A percentile compares a stretch with the other conserved stretches of the same genome.
Evolutionary conservation across 2,888 invertebrate species (phyloP).

Genomic region (Rhyacophila evoluta): DNA sequence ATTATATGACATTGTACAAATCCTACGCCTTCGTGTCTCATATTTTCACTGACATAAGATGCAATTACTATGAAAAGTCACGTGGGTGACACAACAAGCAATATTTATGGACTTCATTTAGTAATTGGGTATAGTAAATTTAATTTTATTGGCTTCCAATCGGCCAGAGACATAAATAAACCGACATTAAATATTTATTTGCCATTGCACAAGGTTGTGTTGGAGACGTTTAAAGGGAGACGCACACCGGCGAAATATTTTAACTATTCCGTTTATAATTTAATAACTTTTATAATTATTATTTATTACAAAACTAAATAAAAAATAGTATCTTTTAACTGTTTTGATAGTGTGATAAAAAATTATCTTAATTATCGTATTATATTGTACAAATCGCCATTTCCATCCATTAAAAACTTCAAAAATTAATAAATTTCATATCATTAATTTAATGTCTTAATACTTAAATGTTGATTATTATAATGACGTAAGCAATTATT

Average conservation of each 20-base stretch:
- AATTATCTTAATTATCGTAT: too few relatives aligned
- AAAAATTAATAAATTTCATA: too few relatives aligned
- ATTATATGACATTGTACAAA: not conserved
- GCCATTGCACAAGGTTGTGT: not conserved
- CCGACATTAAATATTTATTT: conserved; percentile 37
- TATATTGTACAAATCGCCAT: too few relatives aligned
- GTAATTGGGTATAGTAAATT: conserved; percentile 51
- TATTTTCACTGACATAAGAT: conserved; percentile 16
- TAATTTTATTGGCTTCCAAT: conserved; percentile 45
- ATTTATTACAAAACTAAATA: too few relatives aligned
- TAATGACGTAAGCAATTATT: too few relatives aligned
- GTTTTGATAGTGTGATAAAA: too few relatives aligned
- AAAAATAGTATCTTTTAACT: too few relatives aligned
- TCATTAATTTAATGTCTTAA: too few relatives aligned
- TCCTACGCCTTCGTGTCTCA: conserved; percentile 4
- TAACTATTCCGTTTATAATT: too few relatives aligned
- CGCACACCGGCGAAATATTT: not conserved
- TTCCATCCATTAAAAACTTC: too few relatives aligned
- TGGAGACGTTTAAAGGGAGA: not conserved
- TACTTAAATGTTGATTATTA: too few relatives aligned
- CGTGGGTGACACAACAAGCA: conserved; percentile 30
- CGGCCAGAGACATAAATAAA: conserved; percentile 44
- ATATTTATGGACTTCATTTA: conserved; percentile 51
- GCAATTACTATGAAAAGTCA: conserved; percentile 27
- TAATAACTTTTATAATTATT: too few relatives aligned